Conservation (phyloP, 2,888 invertebrate genomes). For the Thelaira solivaga region DNA sequence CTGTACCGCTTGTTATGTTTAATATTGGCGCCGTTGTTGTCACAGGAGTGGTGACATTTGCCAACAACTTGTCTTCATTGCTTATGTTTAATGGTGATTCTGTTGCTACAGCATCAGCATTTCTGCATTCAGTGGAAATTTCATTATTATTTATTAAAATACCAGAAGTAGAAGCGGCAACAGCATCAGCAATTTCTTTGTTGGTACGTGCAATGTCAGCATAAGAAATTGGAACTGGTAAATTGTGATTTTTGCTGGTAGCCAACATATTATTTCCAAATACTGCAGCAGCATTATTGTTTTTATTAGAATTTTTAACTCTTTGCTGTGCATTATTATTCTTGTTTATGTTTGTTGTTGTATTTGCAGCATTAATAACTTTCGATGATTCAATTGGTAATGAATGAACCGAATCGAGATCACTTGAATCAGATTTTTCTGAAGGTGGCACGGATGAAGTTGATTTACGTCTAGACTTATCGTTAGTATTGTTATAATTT, state of each 20-base stretch:
- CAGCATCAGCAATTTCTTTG: slow-evolving; percentile 66
- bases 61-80: slow-evolving; percentile 6
- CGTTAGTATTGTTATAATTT: slow-evolving; percentile 35
- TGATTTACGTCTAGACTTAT: slow-evolving; percentile 81
- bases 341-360: slow-evolving; percentile 52
- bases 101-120: slow-evolving; percentile 21
- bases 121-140: slow-evolving; percentile 52
- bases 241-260: slow-evolving; percentile 64
- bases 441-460: slow-evolving; percentile 88
- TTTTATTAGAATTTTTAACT: slow-evolving; percentile 33
- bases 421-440: slow-evolving; percentile 90
- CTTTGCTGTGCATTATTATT: slow-evolving; percentile 12
- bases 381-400: slow-evolving; percentile 81
- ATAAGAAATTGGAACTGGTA: slow-evolving; percentile 80
- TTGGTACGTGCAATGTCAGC: slow-evolving; percentile 86
- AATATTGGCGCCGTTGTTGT: not conserved
- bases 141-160: slow-evolving; percentile 50
- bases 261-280: slow-evolving; percentile 65
- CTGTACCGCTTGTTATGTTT: too few species aligned
- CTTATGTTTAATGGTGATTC: slow-evolving; percentile 7
- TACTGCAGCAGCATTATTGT: slow-evolving; percentile 21
- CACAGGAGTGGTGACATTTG: not conserved
- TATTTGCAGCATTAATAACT: slow-evolving; percentile 53
- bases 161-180: slow-evolving; percentile 54
- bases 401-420: slow-evolving; percentile 90